Evolutionary conservation across 2,797 vertebrate genomes (phyloP), one percentile per base, ranked within the genome.

Genomic region (Chromis chromis): DNA sequence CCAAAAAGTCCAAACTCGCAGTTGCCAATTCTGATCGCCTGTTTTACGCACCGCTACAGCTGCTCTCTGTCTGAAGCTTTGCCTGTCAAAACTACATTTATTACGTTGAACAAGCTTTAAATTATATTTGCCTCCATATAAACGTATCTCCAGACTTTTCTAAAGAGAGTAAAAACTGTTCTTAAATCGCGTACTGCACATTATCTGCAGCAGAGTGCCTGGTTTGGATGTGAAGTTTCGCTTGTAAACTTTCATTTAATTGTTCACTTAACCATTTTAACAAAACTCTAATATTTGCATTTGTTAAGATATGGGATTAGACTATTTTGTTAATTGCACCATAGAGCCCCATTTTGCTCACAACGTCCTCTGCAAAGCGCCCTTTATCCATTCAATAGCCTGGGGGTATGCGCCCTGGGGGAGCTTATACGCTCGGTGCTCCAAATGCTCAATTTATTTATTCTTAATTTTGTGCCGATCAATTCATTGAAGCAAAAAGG

Each of bases 381-480:
- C 96, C 95, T 97, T 97, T 96, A 93, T 95, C 92, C 94, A 94
- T 95, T 96, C 96, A 98, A 98, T 97, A 97, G 96, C 96, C 96
- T 94, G 93, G 94, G 96, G 97, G 93, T 96, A 95, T 96, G 96
- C 96, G 97, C 97, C 96, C 97, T 96, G 96, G 96, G 97, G 96
- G 96, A 96, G 96, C 96, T 97, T 97, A 97, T 95, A 96, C 96
- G 95, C 95, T 93, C 91, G 94, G 92, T 97, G 96, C 97, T 97
- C 96, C 96, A 99, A 99, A 98, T 96, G 96, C 96, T 97, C 96
- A 94, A 97, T 99, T 98, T 99, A 99, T 99, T 99, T 99, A 98
- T 99, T 99, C 98, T 98, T 99, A 99, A 99, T 99, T 99, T 99
- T 98, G 97, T 97, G 96, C 96, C 96, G 96, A 99, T 99, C 98